phyloP scores from a whole-genome alignment of 2,113 vertebrate genomes.

The Hypomesus transpacificus region DNA sequence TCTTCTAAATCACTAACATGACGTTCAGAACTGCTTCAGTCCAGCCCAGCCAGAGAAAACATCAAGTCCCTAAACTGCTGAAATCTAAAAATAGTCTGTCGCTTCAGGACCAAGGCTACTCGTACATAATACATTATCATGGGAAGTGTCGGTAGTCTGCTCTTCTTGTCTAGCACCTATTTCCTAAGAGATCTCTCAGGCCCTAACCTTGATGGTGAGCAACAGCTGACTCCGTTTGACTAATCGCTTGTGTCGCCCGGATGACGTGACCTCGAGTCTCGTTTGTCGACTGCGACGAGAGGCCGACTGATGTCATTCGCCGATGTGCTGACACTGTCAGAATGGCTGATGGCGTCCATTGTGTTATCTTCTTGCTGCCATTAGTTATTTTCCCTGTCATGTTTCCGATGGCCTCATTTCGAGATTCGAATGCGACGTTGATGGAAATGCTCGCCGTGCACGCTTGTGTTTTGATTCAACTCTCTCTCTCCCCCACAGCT shows the following conservation, averaged over 20 bases:
- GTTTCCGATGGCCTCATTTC: too few relatives aligned
- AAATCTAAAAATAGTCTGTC: conserved; percentile 52
- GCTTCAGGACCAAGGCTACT: conserved; percentile 42
- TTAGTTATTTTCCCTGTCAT: too few relatives aligned
- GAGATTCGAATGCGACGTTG: too few relatives aligned
- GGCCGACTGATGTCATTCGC: too few relatives aligned
- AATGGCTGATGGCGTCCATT: too few relatives aligned
- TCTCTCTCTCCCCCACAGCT: conserved; percentile 66
- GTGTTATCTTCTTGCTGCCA: too few relatives aligned
- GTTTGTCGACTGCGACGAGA: too few relatives aligned
- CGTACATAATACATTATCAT: conserved; percentile 46
- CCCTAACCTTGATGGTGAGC: not conserved
- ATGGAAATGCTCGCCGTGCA: too few relatives aligned
- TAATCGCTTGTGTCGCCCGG: too few relatives aligned
- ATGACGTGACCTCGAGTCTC: too few relatives aligned
- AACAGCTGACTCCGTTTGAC: not conserved
- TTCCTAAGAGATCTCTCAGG: conserved; percentile 3
- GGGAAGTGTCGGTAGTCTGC: conserved; percentile 34
- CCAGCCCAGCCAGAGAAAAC: conserved; percentile 35
- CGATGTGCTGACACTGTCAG: too few relatives aligned
- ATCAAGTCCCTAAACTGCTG: conserved; percentile 44
- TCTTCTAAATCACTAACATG: conserved; percentile 31
- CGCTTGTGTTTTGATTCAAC: too few relatives aligned
- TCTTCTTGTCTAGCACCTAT: conserved; percentile 18
- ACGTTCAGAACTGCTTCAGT: conserved; percentile 34